A percentile compares a stretch with the other conserved stretches of the same genome.
These are phyloP conservation scores for Isotomurus palustris DNA, from an alignment of 2,888 invertebrate species.

Conservation along the genomic window DNA sequence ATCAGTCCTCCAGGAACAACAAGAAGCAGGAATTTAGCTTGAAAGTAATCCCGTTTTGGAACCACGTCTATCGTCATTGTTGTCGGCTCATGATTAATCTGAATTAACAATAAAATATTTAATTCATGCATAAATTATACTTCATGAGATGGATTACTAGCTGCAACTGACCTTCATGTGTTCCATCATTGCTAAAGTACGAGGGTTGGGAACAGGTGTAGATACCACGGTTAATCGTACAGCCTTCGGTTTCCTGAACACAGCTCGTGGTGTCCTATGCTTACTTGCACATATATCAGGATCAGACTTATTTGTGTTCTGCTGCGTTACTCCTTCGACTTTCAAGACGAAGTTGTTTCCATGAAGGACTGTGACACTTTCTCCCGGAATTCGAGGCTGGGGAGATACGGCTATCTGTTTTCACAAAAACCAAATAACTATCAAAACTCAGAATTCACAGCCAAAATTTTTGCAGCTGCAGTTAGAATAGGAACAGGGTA, in stretches of 20 bases:
- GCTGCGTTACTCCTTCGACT: slow-evolving; percentile 86
- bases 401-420: slow-evolving; percentile 72
- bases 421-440: slow-evolving; percentile 27
- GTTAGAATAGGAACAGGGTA: too few relatives aligned
- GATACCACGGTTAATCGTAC: slow-evolving; percentile 43
- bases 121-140: background rate
- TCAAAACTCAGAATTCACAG: background rate
- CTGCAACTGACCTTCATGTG: slow-evolving; percentile 25
- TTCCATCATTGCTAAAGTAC: slow-evolving; percentile 31
- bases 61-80: slow-evolving; percentile 56
- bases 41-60: slow-evolving; percentile 91
- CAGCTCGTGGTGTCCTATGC: background rate
- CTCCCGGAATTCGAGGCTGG: slow-evolving; percentile 71
- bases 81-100: slow-evolving; percentile 34
- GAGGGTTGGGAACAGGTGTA: slow-evolving; percentile 29
- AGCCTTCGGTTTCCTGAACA: slow-evolving; percentile 42
- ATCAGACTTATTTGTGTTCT: slow-evolving; percentile 47
- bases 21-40: slow-evolving; percentile 80
- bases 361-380: slow-evolving; percentile 75
- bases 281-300: background rate
- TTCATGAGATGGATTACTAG: background rate
- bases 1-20: slow-evolving; percentile 53
- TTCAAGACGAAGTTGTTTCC: slow-evolving; percentile 84
- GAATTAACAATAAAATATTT: background rate
- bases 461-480: too few relatives aligned